A percentile compares a stretch with the other conserved stretches of the same genome.
phyloP scores from a whole-genome alignment of 2,888 invertebrate species.

The Patella caerulea region DNA sequence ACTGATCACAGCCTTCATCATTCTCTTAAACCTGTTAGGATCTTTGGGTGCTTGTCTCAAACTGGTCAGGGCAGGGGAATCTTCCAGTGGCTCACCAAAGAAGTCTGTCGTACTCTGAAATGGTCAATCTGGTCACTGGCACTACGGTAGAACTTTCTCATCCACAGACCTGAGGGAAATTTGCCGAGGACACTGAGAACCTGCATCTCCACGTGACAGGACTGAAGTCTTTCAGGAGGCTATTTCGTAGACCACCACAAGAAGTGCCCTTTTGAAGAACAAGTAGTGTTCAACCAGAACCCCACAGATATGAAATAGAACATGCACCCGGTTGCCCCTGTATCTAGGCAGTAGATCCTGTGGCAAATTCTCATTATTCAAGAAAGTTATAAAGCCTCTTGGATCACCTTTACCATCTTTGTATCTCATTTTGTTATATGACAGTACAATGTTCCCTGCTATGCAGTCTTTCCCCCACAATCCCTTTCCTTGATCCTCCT shows the following conservation, averaged over 20 bases:
- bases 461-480: conserved; percentile 33
- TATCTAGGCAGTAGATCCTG: conserved; percentile 27
- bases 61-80: no score
- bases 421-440: conserved; percentile 28
- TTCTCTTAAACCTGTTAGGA: no score
- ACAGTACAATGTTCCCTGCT: conserved; percentile 28
- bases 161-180: no score
- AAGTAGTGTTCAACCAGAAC: conserved; percentile 14
- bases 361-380: conserved; percentile 20
- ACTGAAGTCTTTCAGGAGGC: no score
- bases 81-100: no score
- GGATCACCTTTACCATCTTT: conserved; percentile 33
- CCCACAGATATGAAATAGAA: conserved; percentile 30
- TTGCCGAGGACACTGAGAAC: no score
- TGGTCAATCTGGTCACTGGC: no score
- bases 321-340: conserved; percentile 31
- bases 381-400: conserved; percentile 21
- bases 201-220: no score
- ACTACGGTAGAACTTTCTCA: no score
- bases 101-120: no score
- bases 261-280: conserved; percentile 15
- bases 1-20: no score
- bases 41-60: no score
- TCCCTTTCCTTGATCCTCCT: conserved; percentile 6
- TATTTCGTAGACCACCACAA: conserved; percentile 24